Evolutionary conservation across 2,113 vertebrate species (phyloP).

Genomic region (Tonatia bakeri): DNA sequence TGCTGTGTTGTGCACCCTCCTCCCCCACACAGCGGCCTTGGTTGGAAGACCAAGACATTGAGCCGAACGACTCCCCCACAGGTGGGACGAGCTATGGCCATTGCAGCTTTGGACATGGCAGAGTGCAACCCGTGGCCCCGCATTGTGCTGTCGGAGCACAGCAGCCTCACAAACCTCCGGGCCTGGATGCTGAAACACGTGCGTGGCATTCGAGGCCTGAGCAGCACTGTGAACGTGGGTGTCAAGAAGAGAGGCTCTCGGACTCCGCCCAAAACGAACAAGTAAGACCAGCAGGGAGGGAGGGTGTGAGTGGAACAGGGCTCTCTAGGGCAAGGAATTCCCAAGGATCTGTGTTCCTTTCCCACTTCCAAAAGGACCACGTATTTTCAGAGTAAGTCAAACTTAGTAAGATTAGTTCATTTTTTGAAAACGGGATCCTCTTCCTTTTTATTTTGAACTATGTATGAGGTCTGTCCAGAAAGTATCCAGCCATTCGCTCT

Average conservation of each 20-base stretch:
- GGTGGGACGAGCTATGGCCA: slow-evolving; percentile 93
- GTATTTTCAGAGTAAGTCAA: neutral
- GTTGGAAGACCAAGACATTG: neutral
- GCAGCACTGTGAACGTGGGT: slow-evolving; percentile 24
- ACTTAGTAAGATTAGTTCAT: neutral
- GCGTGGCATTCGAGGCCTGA: slow-evolving; percentile 85
- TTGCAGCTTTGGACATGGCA: slow-evolving; percentile 93
- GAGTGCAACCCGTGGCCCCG: slow-evolving; percentile 96
- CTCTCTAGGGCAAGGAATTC: neutral
- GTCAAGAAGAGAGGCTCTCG: slow-evolving; percentile 77
- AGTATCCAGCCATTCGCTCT: too few species aligned
- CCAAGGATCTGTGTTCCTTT: neutral
- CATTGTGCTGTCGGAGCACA: slow-evolving; percentile 93
- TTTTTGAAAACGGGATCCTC: neutral
- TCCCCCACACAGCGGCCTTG: neutral
- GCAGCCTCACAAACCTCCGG: slow-evolving; percentile 90
- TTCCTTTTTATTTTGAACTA: neutral
- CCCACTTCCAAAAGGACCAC: neutral
- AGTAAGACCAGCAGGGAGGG: slow-evolving; percentile 69
- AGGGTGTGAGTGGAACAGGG: neutral
- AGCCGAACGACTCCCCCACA: slow-evolving; percentile 61
- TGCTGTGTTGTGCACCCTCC: neutral
- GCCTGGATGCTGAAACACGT: slow-evolving; percentile 95
- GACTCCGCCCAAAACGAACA: slow-evolving; percentile 83
- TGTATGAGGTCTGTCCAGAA: too few species aligned